Evolutionary conservation across 2,888 invertebrate genomes (phyloP).

Genomic region (Sinotaia quadrata): DNA sequence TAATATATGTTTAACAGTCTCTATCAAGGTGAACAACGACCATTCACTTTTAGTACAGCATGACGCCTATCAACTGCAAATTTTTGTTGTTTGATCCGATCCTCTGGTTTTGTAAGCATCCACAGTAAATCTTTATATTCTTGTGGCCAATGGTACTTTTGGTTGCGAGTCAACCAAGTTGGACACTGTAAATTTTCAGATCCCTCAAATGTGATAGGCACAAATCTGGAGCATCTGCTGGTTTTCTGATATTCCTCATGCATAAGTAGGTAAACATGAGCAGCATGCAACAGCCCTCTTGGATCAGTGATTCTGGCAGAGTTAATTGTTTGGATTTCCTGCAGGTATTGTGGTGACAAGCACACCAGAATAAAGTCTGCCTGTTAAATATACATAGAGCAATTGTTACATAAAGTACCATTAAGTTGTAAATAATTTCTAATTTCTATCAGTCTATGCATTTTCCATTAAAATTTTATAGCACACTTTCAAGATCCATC

Average conservation of each 20-base stretch:
- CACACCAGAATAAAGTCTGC: slow-evolving; percentile 63
- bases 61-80: slow-evolving; percentile 2
- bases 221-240: slow-evolving; percentile 50
- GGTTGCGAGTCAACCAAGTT: slow-evolving; percentile 43
- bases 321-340: slow-evolving; percentile 36
- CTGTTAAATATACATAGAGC: too few species aligned
- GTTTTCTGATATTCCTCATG: slow-evolving; percentile 49
- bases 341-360: slow-evolving; percentile 54
- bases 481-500: too few species aligned
- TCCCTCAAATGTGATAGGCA: slow-evolving; percentile 56
- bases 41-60: neutral
- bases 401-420: too few species aligned
- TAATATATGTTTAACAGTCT: too few species aligned
- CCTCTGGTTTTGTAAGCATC: slow-evolving; percentile 60
- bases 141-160: slow-evolving; percentile 52
- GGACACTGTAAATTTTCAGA: slow-evolving; percentile 45
- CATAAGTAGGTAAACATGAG: slow-evolving; percentile 59
- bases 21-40: neutral
- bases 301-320: slow-evolving; percentile 31
- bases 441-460: too few species aligned
- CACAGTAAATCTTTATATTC: slow-evolving; percentile 63
- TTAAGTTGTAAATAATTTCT: too few species aligned
- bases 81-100: slow-evolving; percentile 36
- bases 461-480: too few species aligned
- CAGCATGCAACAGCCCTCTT: slow-evolving; percentile 50